Evolutionary conservation across 2,797 vertebrate genomes (phyloP).

Genomic region (Hydrolagus colliei): DNA sequence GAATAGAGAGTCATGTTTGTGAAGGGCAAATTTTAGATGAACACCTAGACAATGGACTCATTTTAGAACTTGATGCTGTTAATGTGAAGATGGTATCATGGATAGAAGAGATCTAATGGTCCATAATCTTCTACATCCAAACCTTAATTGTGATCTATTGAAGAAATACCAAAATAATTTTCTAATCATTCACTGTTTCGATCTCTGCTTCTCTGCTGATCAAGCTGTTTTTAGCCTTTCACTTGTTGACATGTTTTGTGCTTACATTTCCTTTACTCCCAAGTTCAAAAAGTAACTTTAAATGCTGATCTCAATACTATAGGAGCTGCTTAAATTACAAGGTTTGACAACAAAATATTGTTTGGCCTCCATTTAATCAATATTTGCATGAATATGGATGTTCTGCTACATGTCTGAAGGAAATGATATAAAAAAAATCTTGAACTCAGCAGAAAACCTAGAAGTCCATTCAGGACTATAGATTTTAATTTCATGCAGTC

Average conservation of each 20-base stretch:
- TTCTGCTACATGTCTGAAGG: too few relatives aligned
- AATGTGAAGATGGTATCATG: not conserved
- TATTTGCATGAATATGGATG: too few relatives aligned
- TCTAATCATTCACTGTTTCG: not conserved
- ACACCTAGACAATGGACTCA: not conserved
- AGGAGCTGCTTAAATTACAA: not conserved
- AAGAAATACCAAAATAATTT: not conserved
- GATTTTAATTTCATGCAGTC: constrained; percentile 9
- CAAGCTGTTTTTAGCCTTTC: not conserved
- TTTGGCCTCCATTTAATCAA: not conserved
- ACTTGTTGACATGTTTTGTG: too few relatives aligned
- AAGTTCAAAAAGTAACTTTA: not conserved
- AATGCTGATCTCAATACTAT: too few relatives aligned
- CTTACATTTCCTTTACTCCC: not conserved
- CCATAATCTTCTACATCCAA: not conserved
- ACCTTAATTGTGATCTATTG: not conserved
- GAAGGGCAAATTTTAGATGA: not conserved
- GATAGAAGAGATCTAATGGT: not conserved
- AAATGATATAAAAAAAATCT: too few relatives aligned
- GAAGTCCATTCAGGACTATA: constrained; percentile 5
- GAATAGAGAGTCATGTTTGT: not conserved
- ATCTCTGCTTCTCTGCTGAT: not conserved
- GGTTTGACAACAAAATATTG: not conserved
- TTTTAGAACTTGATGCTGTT: not conserved
- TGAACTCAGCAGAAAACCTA: not conserved